A percentile compares a stretch with the other conserved stretches of the same genome.
These are phyloP conservation scores for Emys orbicularis DNA, from an alignment of 2,797 vertebrate species.

Conservation along the genomic window DNA sequence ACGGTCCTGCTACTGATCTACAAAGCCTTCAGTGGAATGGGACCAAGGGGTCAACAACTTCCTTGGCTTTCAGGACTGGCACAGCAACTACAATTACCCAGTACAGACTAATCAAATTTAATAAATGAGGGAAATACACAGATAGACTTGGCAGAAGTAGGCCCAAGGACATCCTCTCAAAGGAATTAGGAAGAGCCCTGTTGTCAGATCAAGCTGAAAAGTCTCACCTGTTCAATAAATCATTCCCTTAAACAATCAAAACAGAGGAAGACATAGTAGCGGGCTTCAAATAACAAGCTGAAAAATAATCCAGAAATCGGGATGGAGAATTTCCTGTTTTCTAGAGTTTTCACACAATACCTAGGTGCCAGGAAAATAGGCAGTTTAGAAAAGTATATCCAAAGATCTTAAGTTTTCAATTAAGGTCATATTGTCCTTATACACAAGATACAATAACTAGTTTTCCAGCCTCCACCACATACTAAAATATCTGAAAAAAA, in stretches of 20 bases:
- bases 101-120: neutral
- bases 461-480: neutral
- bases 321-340: neutral
- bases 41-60: neutral
- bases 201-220: neutral
- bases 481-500: constrained; percentile 3
- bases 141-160: neutral
- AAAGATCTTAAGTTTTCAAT: no score
- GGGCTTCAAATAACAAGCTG: neutral
- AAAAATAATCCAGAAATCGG: constrained; percentile 14
- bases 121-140: neutral
- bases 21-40: neutral
- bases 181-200: neutral
- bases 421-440: no score
- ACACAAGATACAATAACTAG: no score
- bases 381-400: neutral
- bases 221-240: neutral
- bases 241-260: neutral
- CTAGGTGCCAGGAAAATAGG: neutral
- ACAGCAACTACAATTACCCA: neutral
- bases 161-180: neutral
- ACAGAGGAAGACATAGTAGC: neutral
- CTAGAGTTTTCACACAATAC: neutral
- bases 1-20: neutral
- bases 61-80: neutral